Conservation (phyloP, 2,888 invertebrate genomes). For the Mesoligia furuncula region DNA sequence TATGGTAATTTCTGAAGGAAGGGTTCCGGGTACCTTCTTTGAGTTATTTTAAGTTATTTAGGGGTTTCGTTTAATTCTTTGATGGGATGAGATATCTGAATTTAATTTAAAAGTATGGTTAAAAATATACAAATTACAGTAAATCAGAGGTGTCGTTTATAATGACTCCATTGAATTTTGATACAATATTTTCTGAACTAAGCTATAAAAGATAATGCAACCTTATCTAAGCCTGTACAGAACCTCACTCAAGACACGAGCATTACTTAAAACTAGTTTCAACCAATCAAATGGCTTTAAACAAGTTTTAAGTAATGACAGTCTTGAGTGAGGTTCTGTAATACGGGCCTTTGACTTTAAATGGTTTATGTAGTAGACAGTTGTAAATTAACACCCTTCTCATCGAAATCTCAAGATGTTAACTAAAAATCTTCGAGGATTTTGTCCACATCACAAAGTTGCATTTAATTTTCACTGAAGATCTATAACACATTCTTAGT, state of each 20-base stretch:
- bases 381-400: neutral
- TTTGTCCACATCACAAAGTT: neutral
- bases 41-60: constrained; percentile 8
- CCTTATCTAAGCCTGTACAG: no score
- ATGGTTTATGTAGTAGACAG: no score
- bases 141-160: neutral
- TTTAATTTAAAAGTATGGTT: neutral
- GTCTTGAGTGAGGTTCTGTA: no score
- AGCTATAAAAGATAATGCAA: neutral
- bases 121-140: neutral
- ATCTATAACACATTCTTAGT: neutral
- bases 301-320: no score
- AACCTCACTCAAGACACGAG: no score
- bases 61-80: neutral
- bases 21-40: constrained; percentile 38
- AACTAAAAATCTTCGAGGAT: no score
- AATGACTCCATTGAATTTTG: neutral
- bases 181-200: neutral
- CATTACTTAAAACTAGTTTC: no score
- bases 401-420: neutral
- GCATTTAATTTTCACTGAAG: neutral
- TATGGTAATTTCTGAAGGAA: constrained; percentile 58
- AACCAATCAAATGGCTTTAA: no score
- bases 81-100: neutral
- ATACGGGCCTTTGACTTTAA: no score